Percentiles rank a stretch among this genome's conserved stretches.
These are phyloP conservation scores for Dorcus parallelipipedus DNA, from an alignment of 2,888 invertebrate species.

Conservation along the genomic window DNA sequence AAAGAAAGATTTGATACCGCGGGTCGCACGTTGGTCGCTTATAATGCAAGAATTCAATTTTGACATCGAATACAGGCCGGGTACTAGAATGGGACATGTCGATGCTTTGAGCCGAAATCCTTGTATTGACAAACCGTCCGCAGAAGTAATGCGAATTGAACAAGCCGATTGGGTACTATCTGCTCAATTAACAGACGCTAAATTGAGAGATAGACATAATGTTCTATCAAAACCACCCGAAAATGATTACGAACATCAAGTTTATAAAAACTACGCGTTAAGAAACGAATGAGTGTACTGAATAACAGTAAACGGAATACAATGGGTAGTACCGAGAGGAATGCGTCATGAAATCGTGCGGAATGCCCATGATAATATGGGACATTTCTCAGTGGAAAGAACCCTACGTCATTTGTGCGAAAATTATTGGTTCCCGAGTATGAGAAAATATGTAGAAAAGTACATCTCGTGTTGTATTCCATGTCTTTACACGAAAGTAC, in stretches of 20 bases:
- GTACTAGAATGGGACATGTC: not conserved
- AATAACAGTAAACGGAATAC: not conserved
- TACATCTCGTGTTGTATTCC: too few relatives aligned
- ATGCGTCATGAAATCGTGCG: not conserved
- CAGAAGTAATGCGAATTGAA: too few relatives aligned
- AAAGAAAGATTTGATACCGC: too few relatives aligned
- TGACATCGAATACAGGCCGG: not conserved
- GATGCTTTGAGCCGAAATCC: not conserved
- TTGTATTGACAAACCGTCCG: too few relatives aligned
- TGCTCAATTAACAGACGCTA: not conserved
- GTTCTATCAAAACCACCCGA: not conserved
- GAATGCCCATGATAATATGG: not conserved
- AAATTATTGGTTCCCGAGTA: too few relatives aligned
- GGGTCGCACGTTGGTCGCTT: conserved; percentile 1
- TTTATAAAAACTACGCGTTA: not conserved
- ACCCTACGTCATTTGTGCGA: not conserved
- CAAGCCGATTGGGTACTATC: too few relatives aligned
- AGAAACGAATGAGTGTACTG: not conserved
- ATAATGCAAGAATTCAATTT: not conserved
- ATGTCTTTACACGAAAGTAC: not conserved
- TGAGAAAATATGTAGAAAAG: not conserved
- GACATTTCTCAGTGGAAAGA: not conserved
- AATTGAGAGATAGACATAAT: not conserved
- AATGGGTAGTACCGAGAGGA: not conserved
- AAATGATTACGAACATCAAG: not conserved